These are phyloP conservation scores for Heliconius melpomene DNA, from an alignment of 1,140 invertebrate genomes.

Conservation along the genomic window DNA sequence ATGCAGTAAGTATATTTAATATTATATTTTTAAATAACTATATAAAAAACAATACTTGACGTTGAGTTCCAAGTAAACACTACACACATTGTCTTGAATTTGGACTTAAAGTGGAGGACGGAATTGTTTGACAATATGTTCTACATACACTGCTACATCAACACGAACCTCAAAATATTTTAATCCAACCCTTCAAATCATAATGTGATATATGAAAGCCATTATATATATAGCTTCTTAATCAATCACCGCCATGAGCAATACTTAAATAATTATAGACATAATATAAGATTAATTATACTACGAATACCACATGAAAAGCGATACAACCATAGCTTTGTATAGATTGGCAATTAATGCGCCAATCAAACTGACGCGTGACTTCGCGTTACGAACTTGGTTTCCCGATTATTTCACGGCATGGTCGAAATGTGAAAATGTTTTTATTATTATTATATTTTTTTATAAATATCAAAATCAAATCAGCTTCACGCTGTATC, in stretches of 20 bases:
- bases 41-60: no score
- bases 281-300: conserved; percentile 11
- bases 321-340: conserved; percentile 20
- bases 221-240: neutral
- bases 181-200: neutral
- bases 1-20: no score
- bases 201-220: neutral
- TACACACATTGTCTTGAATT: no score
- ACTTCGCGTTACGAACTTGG: conserved; percentile 12
- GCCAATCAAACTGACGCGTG: conserved; percentile 36
- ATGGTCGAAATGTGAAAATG: neutral
- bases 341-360: conserved; percentile 39
- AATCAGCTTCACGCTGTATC: no score
- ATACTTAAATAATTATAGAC: neutral
- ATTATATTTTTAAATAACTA: no score
- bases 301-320: conserved; percentile 24
- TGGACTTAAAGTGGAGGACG: no score
- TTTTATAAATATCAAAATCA: no score
- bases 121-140: no score
- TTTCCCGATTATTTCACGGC: conserved; percentile 20
- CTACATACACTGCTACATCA: neutral
- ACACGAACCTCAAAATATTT: neutral
- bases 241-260: neutral
- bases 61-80: no score
- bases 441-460: neutral